Evolutionary conservation across 2,888 invertebrate genomes (phyloP).

Genomic region (Cephus pulcher): DNA sequence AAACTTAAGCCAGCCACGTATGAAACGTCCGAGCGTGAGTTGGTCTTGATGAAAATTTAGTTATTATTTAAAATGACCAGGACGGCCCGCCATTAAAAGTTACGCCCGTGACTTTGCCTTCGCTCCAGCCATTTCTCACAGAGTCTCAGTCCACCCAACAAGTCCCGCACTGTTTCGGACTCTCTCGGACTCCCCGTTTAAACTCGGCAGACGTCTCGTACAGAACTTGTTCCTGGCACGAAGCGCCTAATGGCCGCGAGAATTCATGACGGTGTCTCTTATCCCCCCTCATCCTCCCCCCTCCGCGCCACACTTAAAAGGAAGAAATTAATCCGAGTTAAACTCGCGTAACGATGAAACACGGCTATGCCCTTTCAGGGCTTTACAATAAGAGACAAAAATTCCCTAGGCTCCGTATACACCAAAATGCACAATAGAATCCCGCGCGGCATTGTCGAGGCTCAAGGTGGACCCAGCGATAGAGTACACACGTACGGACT

Average conservation of each 20-base stretch:
- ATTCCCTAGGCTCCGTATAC: background rate
- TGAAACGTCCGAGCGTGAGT: background rate
- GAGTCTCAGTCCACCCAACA: background rate
- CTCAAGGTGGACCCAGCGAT: background rate
- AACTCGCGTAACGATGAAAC: constrained; percentile 39
- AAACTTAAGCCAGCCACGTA: background rate
- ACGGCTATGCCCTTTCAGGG: constrained; percentile 18
- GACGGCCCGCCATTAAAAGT: background rate
- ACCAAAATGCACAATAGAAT: background rate
- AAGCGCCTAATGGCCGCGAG: constrained; percentile 1
- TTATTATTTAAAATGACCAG: background rate
- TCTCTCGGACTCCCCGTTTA: background rate
- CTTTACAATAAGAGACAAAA: background rate
- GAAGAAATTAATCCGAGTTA: constrained; percentile 42
- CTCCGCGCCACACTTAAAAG: constrained; percentile 27
- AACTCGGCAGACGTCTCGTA: constrained; percentile 16
- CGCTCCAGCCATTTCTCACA: background rate
- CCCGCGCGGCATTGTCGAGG: too few species aligned
- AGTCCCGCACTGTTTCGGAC: background rate
- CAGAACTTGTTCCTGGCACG: constrained; percentile 4
- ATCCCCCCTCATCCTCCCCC: background rate
- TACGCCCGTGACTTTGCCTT: background rate
- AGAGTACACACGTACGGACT: background rate
- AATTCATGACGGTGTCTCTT: background rate
- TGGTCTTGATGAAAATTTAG: background rate